Conservation (phyloP, 2,888 invertebrate species). For the Sesia apiformis region DNA sequence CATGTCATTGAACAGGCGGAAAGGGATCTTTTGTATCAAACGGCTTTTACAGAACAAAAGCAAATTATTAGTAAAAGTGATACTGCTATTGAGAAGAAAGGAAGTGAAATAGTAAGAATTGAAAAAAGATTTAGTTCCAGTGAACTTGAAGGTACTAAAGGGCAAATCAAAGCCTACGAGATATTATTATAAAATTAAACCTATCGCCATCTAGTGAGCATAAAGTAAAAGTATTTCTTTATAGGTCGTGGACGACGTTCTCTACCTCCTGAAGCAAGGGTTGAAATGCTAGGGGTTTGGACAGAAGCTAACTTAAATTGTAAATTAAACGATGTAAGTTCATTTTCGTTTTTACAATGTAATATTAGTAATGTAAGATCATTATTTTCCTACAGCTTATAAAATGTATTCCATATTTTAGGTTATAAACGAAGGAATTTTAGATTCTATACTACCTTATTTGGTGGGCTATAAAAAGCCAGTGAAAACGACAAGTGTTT, state of each 20-base stretch:
- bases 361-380: neutral
- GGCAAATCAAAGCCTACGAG: neutral
- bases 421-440: constrained; percentile 85
- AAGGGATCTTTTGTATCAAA: constrained; percentile 52
- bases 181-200: neutral
- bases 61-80: constrained; percentile 54
- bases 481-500: constrained; percentile 63
- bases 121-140: constrained; percentile 52
- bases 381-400: neutral
- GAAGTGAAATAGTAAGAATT: constrained; percentile 26
- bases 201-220: neutral
- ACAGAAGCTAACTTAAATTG: constrained; percentile 67
- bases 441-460: constrained; percentile 88
- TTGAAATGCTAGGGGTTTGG: constrained; percentile 67
- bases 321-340: constrained; percentile 64
- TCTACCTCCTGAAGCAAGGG: constrained; percentile 42
- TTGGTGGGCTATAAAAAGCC: constrained; percentile 75
- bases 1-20: constrained; percentile 64
- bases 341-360: neutral
- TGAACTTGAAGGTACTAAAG: constrained; percentile 47
- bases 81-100: constrained; percentile 37
- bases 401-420: constrained; percentile 46
- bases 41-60: constrained; percentile 40
- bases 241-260: constrained; percentile 34
- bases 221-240: neutral